Evolutionary conservation across 2,113 vertebrate genomes (phyloP), one percentile per base, ranked within the genome.

Genomic region (Triplophysa rosa): DNA sequence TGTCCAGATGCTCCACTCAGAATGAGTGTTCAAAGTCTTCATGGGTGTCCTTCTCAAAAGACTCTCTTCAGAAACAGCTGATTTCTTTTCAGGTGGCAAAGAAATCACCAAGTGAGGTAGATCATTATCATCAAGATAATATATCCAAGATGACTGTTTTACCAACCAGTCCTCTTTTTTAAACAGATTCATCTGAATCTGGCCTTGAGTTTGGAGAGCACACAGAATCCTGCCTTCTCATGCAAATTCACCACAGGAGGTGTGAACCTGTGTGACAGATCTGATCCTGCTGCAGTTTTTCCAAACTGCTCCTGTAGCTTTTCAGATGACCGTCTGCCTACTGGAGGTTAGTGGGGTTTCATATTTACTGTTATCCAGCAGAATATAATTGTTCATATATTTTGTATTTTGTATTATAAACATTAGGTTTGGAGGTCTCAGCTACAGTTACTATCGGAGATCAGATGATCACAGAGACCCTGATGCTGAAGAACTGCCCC

Each of bases 31-130:
- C 0, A 21, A 40, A 37, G 42, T 84, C 85, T 33, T 26, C 81
- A 67, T 92, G 92, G 92, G 9, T 91, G 7, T 87, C 89, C 69
- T 87, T 91, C 71, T 79, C 89, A 40, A 87, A 89, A 0, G 79
- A 78, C 1, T 80, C 17, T 74, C 79, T 88, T 4, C 66, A 78
- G 33, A 67, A 83, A 14, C 80, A 83, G 54, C 85, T 91, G 68
- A 42, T 91, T 69, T 89, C 90, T 37, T 80, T 89, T 77, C 83
- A 21, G 23, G 23, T 90, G 17, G 0, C 21, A 6, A 17, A 78
- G 62, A 26, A 58, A 1, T 52, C 21, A 0, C 19, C 33, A 0
- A 82, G 69, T 17, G 26, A 87, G 89, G 92, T 93, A 72, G 13
- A 10, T 10, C 58, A 1, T 33, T 3, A 24, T 54, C 13, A 33